Evolutionary conservation across 2,888 invertebrate species (phyloP), one percentile per base, ranked within the genome.

Genomic region (Germaria angustata): DNA sequence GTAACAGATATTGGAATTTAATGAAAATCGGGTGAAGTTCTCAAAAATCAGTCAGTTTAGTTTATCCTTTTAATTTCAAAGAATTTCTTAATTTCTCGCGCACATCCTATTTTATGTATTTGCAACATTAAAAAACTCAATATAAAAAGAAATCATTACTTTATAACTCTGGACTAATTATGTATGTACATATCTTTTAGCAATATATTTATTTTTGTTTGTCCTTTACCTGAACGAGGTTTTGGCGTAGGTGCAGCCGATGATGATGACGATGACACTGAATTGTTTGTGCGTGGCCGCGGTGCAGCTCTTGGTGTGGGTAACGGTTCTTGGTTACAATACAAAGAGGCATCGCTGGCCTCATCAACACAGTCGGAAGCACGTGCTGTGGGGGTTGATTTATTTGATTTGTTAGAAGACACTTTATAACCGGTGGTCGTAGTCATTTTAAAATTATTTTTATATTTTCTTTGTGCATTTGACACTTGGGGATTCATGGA

Each of bases 281-380:
- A 2, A 51, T 71, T 75, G 41, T 49, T 76, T 59, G 69, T 66
- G 71, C 82, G 82, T 66, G 82, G 82, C n/a, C 91, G 89, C 80
- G 91, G 91, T 71, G 90, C 90, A 75, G 91, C 88, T 82, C 89
- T 88, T 81, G 91, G 91, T 80, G 89, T 87, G 71, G 90, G 88
- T 77, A 88, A 89, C 17, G 90, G 88, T 73, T 88, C 88, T 73
- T 86, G 86, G 22, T 66, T 57, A 84, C 91, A 91, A 81, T 89
- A 91, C 65, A 88, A 71, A 17, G 82, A 87, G 71, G 90, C 89
- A 87, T 91, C 91, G 80, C 91, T 89, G 85, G 90, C 91, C 83
- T 90, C 89, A 88, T 91, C 91, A 76, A 91, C 91, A 72, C 86
- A 86, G 66, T 88, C 89, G 79, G 88, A 85, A 84, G 85, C 86